A percentile compares a stretch with the other conserved stretches of the same genome.
Conservation (phyloP, 2,113 vertebrate species). For the Ptyas mucosa region DNA sequence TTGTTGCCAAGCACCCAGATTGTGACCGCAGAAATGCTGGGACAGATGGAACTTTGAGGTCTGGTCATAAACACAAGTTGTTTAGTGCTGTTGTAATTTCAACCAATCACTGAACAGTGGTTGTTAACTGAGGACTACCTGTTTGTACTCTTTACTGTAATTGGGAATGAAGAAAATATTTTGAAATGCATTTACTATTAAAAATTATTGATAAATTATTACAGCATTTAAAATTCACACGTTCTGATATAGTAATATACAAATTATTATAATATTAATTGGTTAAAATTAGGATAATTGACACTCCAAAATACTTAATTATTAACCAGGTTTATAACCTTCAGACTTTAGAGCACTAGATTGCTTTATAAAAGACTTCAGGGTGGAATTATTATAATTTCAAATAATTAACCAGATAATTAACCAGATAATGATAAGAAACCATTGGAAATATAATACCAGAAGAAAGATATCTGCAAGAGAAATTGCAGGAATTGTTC, state of each 20-base stretch:
- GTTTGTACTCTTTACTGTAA: neutral
- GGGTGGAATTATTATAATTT: neutral
- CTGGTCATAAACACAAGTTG: neutral
- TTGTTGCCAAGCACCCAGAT: neutral
- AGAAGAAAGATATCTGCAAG: neutral
- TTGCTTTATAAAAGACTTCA: slow-evolving; percentile 4
- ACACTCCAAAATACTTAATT: neutral
- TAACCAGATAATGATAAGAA: too few species aligned
- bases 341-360: neutral
- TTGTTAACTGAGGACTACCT: neutral
- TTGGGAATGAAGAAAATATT: neutral
- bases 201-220: neutral
- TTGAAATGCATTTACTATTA: neutral
- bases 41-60: neutral
- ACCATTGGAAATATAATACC: neutral
- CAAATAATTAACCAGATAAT: neutral
- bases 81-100: neutral
- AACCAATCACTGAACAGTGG: neutral
- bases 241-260: neutral
- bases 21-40: neutral
- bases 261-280: neutral
- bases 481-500: neutral
- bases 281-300: neutral
- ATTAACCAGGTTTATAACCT: neutral
- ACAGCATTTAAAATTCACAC: neutral